Evolutionary conservation across 2,797 vertebrate genomes (phyloP), one percentile per base, ranked within the genome.

Genomic region (Eulemur coronatus): DNA sequence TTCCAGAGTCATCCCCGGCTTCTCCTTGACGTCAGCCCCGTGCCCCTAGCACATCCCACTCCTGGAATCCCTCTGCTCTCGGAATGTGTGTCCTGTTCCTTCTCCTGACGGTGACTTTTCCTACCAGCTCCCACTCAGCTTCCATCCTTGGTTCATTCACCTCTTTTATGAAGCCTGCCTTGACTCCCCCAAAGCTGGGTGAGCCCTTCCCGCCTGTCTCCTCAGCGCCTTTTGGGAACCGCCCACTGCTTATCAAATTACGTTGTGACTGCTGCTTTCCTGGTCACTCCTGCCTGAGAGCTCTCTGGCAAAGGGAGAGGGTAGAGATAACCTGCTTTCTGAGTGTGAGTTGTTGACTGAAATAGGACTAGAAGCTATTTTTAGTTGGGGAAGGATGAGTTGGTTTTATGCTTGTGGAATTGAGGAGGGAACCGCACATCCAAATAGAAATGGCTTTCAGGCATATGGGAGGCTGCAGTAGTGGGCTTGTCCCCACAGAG

Each of bases 21-120:
- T 6, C 63, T 69, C 38, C 38, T 18, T 18, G 20, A 22, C 0
- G 2, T 26, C 2, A n/a, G 20, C 48, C 75, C 75, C 1, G 0
- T 24, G 30, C n/a, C 15, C 52, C 35, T 38, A 11, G n/a, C 11
- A 13, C 50, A 9, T 38, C 50, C 0, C 13, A n/a, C 13, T 8
- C 61, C 61, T n/a, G 75, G 57, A 38, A 28, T 24, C 15, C 0
- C 11, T 11, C 26, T 38, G 30, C 61, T 69, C 48, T 43, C 26
- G 2, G 2, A 14, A 4, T 7, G 11, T 11, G 22, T 14, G 50
- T 41, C 50, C 38, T 35, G 52, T 46, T 48, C 11, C 2, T 28
- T 35, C 22, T 5, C 8, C 38, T 38, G 35, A 0, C 14, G 46
- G 35, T 18, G 38, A 28, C 88, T 65, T 65, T 67, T 80, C 50